These are phyloP conservation scores for Atlantisia rogersi DNA, from an alignment of 2,113 vertebrate species.

Conservation along the genomic window DNA sequence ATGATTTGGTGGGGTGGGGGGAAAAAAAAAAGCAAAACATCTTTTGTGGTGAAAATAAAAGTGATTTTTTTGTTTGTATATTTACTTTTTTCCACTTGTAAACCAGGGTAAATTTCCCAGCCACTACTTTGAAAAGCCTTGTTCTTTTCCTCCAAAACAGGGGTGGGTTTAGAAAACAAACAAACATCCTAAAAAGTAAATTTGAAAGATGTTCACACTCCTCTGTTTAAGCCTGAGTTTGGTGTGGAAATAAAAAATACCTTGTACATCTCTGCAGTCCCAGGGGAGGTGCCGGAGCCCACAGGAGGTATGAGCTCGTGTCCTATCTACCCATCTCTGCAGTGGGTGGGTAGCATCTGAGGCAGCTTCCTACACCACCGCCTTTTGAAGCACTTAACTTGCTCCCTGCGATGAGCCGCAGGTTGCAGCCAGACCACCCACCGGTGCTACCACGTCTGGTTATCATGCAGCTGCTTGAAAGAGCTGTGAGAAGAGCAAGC, in stretches of 20 bases:
- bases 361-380: not conserved
- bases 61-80: not conserved
- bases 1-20: not conserved
- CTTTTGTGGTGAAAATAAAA: not conserved
- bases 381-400: not conserved
- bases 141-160: not conserved
- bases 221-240: not conserved
- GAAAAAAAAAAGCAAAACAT: not conserved
- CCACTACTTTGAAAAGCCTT: fast-evolving
- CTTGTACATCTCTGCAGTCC: fast-evolving
- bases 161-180: not conserved
- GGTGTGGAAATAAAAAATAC: not conserved
- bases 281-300: not conserved
- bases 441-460: not conserved
- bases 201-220: not conserved
- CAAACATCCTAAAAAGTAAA: not conserved
- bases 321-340: not conserved
- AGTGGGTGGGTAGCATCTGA: not conserved
- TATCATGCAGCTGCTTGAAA: not conserved
- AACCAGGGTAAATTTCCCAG: not conserved
- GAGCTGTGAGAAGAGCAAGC: not conserved
- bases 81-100: not conserved
- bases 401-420: not conserved
- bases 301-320: not conserved
- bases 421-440: not conserved